phyloP scores from a whole-genome alignment of 2,113 vertebrate species.

The Gopherus evgoodei region DNA sequence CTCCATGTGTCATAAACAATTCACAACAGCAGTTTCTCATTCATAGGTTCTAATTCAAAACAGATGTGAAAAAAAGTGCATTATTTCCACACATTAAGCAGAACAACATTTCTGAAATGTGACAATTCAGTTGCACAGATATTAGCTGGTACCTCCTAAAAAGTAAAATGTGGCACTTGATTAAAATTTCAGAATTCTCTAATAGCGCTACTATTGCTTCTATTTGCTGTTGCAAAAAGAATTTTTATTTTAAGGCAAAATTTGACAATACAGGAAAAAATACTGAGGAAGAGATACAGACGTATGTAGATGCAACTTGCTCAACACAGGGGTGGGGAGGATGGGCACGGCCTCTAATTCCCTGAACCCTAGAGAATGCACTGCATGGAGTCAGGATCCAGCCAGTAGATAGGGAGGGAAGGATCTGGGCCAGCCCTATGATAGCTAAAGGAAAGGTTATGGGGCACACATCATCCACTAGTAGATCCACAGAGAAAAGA shows the following conservation, averaged over 20 bases:
- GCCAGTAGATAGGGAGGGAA: background rate
- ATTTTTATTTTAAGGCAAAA: background rate
- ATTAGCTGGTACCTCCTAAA: background rate
- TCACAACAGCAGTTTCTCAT: background rate
- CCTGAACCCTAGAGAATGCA: background rate
- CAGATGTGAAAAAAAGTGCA: conserved; percentile 9
- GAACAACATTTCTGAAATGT: background rate
- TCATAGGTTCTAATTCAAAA: conserved; percentile 12
- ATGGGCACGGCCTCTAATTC: background rate
- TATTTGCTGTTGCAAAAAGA: background rate
- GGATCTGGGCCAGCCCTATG: background rate
- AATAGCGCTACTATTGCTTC: conserved; percentile 6
- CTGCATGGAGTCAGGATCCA: background rate
- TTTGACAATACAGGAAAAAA: background rate
- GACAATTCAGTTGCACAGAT: conserved; percentile 25
- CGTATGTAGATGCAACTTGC: background rate
- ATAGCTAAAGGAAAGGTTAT: background rate
- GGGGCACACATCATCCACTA: background rate
- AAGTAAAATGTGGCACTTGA: background rate
- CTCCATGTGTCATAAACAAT: background rate
- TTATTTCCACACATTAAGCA: conserved; percentile 16
- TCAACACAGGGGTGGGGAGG: background rate
- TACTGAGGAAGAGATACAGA: background rate
- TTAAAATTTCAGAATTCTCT: background rate
- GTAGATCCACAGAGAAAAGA: background rate